Percentiles rank a stretch among this genome's conserved stretches.
These are phyloP conservation scores for Drosophila parvula DNA, from an alignment of 1,140 invertebrate species.

Conservation along the genomic window DNA sequence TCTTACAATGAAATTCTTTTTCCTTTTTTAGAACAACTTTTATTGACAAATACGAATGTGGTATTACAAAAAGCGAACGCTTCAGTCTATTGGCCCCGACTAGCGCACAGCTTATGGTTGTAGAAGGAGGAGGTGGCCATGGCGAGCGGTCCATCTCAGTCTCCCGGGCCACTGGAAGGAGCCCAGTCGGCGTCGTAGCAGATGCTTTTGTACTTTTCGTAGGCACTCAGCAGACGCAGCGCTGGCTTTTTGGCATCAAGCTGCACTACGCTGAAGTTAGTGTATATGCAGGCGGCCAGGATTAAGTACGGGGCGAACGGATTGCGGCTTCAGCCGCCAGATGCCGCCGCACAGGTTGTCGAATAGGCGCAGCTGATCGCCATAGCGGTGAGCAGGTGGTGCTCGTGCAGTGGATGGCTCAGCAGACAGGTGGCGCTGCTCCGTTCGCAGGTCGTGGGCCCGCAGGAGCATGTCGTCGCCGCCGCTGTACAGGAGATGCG, in stretches of 20 bases:
- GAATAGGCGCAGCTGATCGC: slow-evolving; percentile 92
- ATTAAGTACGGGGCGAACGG: slow-evolving; percentile 86
- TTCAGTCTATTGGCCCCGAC: slow-evolving; percentile 16
- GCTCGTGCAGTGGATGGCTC: slow-evolving; percentile 87
- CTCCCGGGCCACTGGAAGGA: slow-evolving; percentile 59
- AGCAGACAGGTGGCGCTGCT: slow-evolving; percentile 88
- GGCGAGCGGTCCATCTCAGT: slow-evolving; percentile 47
- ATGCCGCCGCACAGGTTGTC: slow-evolving; percentile 93
- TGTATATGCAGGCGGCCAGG: slow-evolving; percentile 94
- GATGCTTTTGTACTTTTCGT: slow-evolving; percentile 91
- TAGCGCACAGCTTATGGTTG: slow-evolving; percentile 87
- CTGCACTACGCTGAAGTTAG: slow-evolving; percentile 90
- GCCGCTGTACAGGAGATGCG: slow-evolving; percentile 90
- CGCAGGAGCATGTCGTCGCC: slow-evolving; percentile 93
- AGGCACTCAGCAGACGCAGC: slow-evolving; percentile 86
- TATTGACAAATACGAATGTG: neutral
- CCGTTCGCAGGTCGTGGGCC: slow-evolving; percentile 88
- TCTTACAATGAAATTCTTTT: too few relatives aligned
- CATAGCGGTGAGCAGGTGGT: slow-evolving; percentile 92
- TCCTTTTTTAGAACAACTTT: neutral
- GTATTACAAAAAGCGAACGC: neutral
- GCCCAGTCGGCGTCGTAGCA: slow-evolving; percentile 95
- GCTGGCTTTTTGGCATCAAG: slow-evolving; percentile 41
- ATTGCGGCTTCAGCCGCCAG: slow-evolving; percentile 95
- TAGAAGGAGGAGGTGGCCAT: slow-evolving; percentile 94